Percentiles rank a stretch among this genome's conserved stretches.
Evolutionary conservation across 1,140 invertebrate genomes (phyloP).

Genomic region (Formica exsecta): DNA sequence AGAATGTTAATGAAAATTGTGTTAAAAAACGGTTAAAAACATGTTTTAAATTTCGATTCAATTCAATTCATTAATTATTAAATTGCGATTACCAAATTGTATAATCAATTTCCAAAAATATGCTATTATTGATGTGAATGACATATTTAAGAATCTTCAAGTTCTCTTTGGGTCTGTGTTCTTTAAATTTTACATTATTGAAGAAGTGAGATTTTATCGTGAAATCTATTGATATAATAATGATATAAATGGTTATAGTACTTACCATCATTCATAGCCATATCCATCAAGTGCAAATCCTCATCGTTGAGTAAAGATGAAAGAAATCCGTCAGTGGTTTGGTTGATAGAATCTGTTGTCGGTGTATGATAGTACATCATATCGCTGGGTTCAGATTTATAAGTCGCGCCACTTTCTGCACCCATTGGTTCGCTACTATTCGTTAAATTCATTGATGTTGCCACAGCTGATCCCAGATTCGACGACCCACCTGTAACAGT

Average conservation of each 20-base stretch:
- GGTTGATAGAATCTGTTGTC: slow-evolving; percentile 89
- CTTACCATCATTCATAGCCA: slow-evolving; percentile 95
- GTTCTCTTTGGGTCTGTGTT: not conserved
- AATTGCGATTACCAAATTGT: not conserved
- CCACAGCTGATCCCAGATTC: slow-evolving; percentile 92
- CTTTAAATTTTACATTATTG: slow-evolving; percentile 4
- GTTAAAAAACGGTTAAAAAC: not conserved
- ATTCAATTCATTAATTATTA: slow-evolving; percentile 5
- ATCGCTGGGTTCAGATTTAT: slow-evolving; percentile 88
- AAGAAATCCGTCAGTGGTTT: slow-evolving; percentile 93
- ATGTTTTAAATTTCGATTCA: not conserved
- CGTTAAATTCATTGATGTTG: slow-evolving; percentile 93
- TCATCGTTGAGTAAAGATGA: slow-evolving; percentile 95
- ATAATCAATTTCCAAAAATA: not conserved
- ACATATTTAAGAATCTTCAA: not conserved
- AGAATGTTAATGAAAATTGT: not conserved
- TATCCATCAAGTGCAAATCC: slow-evolving; percentile 95
- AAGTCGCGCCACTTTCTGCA: slow-evolving; percentile 81
- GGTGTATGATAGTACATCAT: slow-evolving; percentile 90
- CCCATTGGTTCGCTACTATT: slow-evolving; percentile 88
- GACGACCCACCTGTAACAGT: slow-evolving; percentile 87
- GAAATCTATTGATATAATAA: not conserved
- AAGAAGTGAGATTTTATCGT: not conserved
- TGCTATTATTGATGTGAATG: not conserved
- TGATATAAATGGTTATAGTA: slow-evolving; percentile 64